These are phyloP conservation scores for Armadillidium nasatum DNA, from an alignment of 1,140 invertebrate species.

Conservation along the genomic window DNA sequence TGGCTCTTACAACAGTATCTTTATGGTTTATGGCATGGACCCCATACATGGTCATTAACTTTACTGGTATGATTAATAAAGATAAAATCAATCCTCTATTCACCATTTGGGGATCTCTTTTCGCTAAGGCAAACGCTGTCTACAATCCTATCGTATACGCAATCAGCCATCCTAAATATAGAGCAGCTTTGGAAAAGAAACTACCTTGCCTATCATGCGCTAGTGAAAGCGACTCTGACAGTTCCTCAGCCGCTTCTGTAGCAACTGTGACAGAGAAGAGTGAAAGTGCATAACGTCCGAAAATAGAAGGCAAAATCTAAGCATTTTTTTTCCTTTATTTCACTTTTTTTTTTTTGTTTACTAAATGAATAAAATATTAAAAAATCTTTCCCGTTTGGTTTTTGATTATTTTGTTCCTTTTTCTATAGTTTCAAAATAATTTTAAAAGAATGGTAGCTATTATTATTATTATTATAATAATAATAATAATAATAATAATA, in stretches of 20 bases:
- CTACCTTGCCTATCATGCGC: slow-evolving; percentile 58
- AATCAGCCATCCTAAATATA: slow-evolving; percentile 57
- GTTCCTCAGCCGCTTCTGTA: not conserved
- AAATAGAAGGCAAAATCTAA: no score
- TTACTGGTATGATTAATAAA: slow-evolving; percentile 47
- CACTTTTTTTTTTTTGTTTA: no score
- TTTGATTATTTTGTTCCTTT: no score
- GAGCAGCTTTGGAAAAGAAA: slow-evolving; percentile 63
- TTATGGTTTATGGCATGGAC: slow-evolving; percentile 50
- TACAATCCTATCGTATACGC: slow-evolving; percentile 44
- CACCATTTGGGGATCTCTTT: slow-evolving; percentile 37
- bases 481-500: no score
- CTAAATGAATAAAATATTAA: no score
- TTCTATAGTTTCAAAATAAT: no score
- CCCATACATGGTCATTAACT: slow-evolving; percentile 50
- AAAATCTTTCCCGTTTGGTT: no score
- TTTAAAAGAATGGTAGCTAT: no score
- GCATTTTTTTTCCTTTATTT: no score
- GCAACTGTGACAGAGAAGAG: slow-evolving; percentile 19
- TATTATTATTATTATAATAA: no score
- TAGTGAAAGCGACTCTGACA: slow-evolving; percentile 16
- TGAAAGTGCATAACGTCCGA: not conserved
- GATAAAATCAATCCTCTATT: slow-evolving; percentile 47
- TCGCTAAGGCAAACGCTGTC: slow-evolving; percentile 40
- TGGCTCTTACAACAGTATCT: slow-evolving; percentile 49